Evolutionary conservation across 1,140 invertebrate genomes (phyloP).

Genomic region (Philopotamus ludificatus): DNA sequence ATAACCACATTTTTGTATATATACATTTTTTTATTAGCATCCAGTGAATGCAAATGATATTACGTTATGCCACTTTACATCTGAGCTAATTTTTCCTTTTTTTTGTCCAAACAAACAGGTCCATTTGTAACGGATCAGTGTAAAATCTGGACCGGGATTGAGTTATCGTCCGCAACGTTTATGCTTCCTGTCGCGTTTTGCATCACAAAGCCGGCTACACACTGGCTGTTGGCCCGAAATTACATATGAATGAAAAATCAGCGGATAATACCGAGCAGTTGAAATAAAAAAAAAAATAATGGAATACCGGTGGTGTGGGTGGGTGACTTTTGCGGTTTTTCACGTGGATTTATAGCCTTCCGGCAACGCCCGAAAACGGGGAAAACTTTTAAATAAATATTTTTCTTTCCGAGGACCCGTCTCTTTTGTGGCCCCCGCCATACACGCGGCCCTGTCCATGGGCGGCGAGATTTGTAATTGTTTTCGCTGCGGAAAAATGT

Average conservation of each 20-base stretch:
- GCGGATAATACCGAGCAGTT: constrained; percentile 8
- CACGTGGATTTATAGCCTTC: constrained; percentile 39
- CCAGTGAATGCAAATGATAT: too few relatives aligned
- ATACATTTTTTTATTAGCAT: too few relatives aligned
- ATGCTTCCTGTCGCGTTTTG: constrained; percentile 1
- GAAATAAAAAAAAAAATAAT: constrained; percentile 28
- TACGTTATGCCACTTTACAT: too few relatives aligned
- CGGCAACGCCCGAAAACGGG: constrained; percentile 29
- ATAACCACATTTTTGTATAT: too few relatives aligned
- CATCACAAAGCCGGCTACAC: constrained; percentile 20
- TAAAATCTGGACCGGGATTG: too few relatives aligned
- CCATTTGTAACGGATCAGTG: too few relatives aligned
- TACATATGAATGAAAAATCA: constrained; percentile 37
- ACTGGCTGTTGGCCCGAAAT: constrained; percentile 7
- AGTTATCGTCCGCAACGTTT: background rate
- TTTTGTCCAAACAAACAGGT: too few relatives aligned
- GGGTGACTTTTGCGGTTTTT: constrained; percentile 30
- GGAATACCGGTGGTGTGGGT: constrained; percentile 11
- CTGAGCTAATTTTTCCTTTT: too few relatives aligned
- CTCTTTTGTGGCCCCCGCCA: constrained; percentile 13
- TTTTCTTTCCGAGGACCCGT: constrained; percentile 31
- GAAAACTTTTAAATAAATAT: constrained; percentile 42
- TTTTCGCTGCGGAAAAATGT: background rate
- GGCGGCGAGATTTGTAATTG: background rate
- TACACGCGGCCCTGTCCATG: background rate